A percentile compares a stretch with the other conserved stretches of the same genome.
phyloP scores from a whole-genome alignment of 2,113 vertebrate genomes.

The Amphiprion percula region DNA sequence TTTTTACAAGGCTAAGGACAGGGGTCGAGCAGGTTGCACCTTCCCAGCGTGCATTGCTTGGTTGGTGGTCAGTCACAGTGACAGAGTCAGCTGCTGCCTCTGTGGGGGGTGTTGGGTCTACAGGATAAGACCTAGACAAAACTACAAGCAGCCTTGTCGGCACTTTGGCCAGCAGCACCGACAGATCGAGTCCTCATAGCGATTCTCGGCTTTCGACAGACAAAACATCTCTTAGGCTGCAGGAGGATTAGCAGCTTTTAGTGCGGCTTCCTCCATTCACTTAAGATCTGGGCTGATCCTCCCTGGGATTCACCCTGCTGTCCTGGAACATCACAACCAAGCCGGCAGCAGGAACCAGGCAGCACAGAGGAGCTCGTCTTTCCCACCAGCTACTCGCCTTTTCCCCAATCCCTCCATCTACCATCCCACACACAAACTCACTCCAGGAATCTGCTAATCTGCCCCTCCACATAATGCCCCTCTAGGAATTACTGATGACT shows the following conservation, averaged over 20 bases:
- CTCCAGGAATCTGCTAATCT: slow-evolving; percentile 66
- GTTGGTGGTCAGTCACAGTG: slow-evolving; percentile 70
- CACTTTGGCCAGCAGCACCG: slow-evolving; percentile 9
- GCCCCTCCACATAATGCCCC: slow-evolving; percentile 29
- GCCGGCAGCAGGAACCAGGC: slow-evolving; percentile 12
- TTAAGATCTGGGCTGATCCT: background rate
- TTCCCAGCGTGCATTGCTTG: slow-evolving; percentile 61
- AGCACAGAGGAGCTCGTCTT: slow-evolving; percentile 16
- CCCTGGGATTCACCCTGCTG: slow-evolving; percentile 23
- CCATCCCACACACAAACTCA: slow-evolving; percentile 67
- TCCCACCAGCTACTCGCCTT: slow-evolving; percentile 48
- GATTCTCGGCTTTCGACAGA: slow-evolving; percentile 31
- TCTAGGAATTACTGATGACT: slow-evolving; percentile 51
- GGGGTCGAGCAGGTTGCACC: slow-evolving; percentile 48
- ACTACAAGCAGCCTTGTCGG: slow-evolving; percentile 32
- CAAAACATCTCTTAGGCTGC: slow-evolving; percentile 40
- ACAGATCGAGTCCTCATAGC: slow-evolving; percentile 24
- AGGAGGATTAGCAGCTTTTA: slow-evolving; percentile 41
- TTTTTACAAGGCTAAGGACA: slow-evolving; percentile 65
- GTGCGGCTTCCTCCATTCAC: slow-evolving; percentile 13
- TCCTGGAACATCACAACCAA: slow-evolving; percentile 18
- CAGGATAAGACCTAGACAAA: slow-evolving; percentile 46
- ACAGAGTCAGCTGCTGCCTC: slow-evolving; percentile 73
- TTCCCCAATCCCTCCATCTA: slow-evolving; percentile 25
- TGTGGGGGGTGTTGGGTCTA: slow-evolving; percentile 13